A percentile compares a stretch with the other conserved stretches of the same genome.
Evolutionary conservation across 2,113 vertebrate species (phyloP).

Genomic region (Jaculus jaculus): DNA sequence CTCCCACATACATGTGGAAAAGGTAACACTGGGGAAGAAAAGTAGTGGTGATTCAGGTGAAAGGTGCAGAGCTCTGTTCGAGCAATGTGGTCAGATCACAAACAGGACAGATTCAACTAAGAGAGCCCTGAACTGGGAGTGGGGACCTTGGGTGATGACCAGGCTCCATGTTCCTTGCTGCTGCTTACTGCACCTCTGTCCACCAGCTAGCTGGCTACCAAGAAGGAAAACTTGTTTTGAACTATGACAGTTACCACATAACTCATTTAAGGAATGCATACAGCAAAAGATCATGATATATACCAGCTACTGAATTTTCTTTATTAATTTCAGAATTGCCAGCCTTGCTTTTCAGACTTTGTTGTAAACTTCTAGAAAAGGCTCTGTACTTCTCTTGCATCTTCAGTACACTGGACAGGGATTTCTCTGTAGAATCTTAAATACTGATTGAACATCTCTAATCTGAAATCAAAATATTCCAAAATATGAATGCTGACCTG

Average conservation of each 20-base stretch:
- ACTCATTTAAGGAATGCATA: not conserved
- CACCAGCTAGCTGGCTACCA: not conserved
- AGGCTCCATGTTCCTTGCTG: not conserved
- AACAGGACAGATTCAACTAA: not conserved
- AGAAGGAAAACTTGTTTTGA: not conserved
- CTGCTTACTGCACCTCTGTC: not conserved
- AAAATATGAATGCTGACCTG: not conserved
- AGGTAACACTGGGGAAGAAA: constrained; percentile 91
- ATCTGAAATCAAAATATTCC: not conserved
- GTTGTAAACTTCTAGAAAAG: not conserved
- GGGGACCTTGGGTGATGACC: too few relatives aligned
- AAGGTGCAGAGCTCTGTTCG: not conserved
- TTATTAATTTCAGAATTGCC: not conserved
- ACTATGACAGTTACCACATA: not conserved
- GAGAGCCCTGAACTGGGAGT: not conserved
- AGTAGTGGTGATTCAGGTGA: not conserved
- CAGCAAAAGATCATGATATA: not conserved
- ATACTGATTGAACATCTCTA: not conserved
- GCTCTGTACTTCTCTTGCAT: not conserved
- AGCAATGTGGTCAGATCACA: not conserved
- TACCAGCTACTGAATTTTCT: not conserved
- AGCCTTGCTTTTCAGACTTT: not conserved
- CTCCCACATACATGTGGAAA: constrained; percentile 99
- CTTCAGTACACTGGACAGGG: fast-evolving
- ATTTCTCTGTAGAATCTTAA: not conserved